Evolutionary conservation across 2,888 invertebrate species (phyloP), one percentile per base, ranked within the genome.

Genomic region (Scaeva pyrastri): DNA sequence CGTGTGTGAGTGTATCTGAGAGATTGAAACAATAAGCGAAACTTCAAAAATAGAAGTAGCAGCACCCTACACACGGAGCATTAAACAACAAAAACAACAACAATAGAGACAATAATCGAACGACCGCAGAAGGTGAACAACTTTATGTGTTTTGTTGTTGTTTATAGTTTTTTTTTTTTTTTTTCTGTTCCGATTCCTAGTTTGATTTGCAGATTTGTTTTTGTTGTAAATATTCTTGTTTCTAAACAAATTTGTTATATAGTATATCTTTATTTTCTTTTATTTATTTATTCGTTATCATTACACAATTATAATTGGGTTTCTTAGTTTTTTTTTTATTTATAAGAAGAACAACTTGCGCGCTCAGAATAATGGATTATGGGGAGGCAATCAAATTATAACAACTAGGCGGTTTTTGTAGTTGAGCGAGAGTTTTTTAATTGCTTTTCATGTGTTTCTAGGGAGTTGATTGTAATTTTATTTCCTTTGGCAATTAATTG

Each of bases 71-170:
- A 50, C 48, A 50, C 48, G 58, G 48, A 43, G 52, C 26, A 48
- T 19, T 56, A 62, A 31, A 50, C 72, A 74, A 74, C 60, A 76
- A 71, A 62, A 31, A 50, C 72, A 74, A 74, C 60, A 76, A 71
- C 76, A 74, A 66, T 48, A 19, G 31, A 19, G 6, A 71, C 74
- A 74, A n/a, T n/a, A n/a, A 84, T 80, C 75, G 77, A 82, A 86
- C 78, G 86, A 78, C 82, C 82, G 82, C 77, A 82, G 86, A 86
- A 86, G 86, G 86, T 86, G 86, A 86, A 86, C 86, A 86, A 78
- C 82, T 86, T 74, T 82, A 36, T 52, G 23, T 23, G 14, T 12
- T 8, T 7, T 10, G 10, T 39, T 39, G 11, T 31, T 31, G 3
- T 31, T 31, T 6, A 5, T 31, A 5, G 7, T 31, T 31, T 6